Evolutionary conservation across 2,888 invertebrate genomes (phyloP).

Genomic region (Podotricha telesiphe): DNA sequence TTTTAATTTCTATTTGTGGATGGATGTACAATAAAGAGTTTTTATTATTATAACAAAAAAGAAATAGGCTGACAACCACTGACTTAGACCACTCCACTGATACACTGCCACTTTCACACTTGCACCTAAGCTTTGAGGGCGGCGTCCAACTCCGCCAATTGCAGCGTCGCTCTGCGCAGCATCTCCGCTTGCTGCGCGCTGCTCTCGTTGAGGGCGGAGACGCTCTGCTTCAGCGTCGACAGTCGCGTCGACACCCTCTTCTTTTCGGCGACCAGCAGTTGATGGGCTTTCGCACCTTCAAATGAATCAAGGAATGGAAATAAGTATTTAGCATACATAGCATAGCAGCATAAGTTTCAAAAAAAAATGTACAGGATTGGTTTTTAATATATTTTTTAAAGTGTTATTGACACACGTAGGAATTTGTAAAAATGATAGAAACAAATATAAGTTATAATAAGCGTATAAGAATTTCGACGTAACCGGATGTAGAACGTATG

Average conservation of each 20-base stretch:
- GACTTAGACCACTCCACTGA: background rate
- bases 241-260: slow-evolving; percentile 54
- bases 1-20: no score
- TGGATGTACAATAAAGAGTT: no score
- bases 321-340: no score
- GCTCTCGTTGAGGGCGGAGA: slow-evolving; percentile 55
- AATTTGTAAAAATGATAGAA: no score
- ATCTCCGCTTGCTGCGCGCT: slow-evolving; percentile 58
- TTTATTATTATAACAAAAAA: background rate
- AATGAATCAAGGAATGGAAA: no score
- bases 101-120: slow-evolving; percentile 1
- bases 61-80: background rate
- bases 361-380: no score
- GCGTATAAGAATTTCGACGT: no score
- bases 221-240: slow-evolving; percentile 53
- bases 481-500: no score
- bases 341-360: no score
- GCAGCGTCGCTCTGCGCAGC: slow-evolving; percentile 57
- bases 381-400: no score
- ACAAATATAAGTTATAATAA: no score
- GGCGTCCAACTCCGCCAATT: slow-evolving; percentile 62
- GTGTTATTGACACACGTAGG: no score
- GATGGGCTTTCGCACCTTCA: slow-evolving; percentile 63
- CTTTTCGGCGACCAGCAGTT: slow-evolving; percentile 62
- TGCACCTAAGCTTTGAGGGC: slow-evolving; percentile 52